Evolutionary conservation across 2,113 vertebrate species (phyloP), one percentile per base, ranked within the genome.

Genomic region (Talpa occidentalis): DNA sequence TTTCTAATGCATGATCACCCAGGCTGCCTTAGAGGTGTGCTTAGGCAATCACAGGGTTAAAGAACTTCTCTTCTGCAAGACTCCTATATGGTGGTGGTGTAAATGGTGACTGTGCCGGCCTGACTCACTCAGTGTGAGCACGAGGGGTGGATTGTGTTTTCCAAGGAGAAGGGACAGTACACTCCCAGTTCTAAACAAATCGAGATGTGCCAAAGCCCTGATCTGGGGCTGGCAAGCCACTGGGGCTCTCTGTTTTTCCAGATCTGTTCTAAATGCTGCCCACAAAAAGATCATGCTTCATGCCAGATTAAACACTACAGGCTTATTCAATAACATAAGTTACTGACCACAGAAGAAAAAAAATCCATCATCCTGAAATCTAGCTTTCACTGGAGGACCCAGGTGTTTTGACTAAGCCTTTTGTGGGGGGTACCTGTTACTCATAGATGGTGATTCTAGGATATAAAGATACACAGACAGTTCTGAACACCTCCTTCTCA

Each of bases 151-250:
- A 24, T 17, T 35, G 5, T 1, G 3, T 92, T 95, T 93, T 52
- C 62, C 35, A 62, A 10, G 32, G 14, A 42, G 32, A 52, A 92
- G 69, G 19, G 0, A 0, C 11, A 37, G 60, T 6, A 35, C 10
- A 30, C 69, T 95, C 85, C 88, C 5, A 21, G 93, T 93, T 73
- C 73, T 91, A 94, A 94, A 64, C n/a, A 84, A 90, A 66, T 9
- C 1, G 1, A 15, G 24, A n/a, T 3, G 74, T 37, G 64, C 69
- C 78, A 22, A 24, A 81, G 47, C 89, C 44, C 22, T 59, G 59
- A 59, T 19, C 84, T 64, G 78, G 66, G 60, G 67, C 2, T 12
- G 93, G 66, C 21, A 90, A 95, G 64, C 4, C 72, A 67, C 4
- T 62, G 56, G 66, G 19, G 64, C 4, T 1, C 69, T 92, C 88